phyloP scores from a whole-genome alignment of 2,113 vertebrate genomes.

The Pangasianodon gigas region DNA sequence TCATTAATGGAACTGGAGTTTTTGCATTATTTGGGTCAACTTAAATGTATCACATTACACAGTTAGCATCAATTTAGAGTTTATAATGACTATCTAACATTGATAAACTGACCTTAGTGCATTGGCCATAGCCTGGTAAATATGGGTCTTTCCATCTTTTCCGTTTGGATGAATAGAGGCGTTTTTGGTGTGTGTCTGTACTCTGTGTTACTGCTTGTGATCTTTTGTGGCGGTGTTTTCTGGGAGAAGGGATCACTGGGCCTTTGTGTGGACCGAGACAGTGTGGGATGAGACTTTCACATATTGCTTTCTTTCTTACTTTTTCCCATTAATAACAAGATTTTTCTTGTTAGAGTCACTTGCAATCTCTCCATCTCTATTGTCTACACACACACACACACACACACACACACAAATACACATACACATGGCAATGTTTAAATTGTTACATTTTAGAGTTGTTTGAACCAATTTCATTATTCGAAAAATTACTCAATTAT shows the following conservation, averaged over 20 bases:
- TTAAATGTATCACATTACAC: not conserved
- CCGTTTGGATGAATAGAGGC: not conserved
- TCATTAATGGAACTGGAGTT: not conserved
- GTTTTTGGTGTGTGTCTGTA: not conserved
- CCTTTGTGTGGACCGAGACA: constrained; percentile 37
- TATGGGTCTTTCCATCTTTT: constrained; percentile 26
- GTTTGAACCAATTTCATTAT: no score
- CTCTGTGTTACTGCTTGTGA: constrained; percentile 12
- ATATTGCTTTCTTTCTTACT: constrained; percentile 9
- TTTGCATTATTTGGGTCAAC: not conserved
- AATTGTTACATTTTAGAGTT: not conserved
- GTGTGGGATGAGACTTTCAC: constrained; percentile 35
- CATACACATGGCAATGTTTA: not conserved
- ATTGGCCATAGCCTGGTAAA: not conserved
- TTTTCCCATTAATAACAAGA: constrained; percentile 2
- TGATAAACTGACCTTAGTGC: not conserved
- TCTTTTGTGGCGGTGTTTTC: constrained; percentile 10
- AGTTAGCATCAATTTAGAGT: not conserved
- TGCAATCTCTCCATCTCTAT: constrained; percentile 8
- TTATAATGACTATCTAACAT: not conserved
- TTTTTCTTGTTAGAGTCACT: constrained; percentile 25
- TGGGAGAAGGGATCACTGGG: constrained; percentile 24
- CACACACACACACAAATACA: not conserved
- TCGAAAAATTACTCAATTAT: not conserved
- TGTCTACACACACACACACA: not conserved